Evolutionary conservation across 2,797 vertebrate genomes (phyloP).

Genomic region (Acanthiza pusilla): DNA sequence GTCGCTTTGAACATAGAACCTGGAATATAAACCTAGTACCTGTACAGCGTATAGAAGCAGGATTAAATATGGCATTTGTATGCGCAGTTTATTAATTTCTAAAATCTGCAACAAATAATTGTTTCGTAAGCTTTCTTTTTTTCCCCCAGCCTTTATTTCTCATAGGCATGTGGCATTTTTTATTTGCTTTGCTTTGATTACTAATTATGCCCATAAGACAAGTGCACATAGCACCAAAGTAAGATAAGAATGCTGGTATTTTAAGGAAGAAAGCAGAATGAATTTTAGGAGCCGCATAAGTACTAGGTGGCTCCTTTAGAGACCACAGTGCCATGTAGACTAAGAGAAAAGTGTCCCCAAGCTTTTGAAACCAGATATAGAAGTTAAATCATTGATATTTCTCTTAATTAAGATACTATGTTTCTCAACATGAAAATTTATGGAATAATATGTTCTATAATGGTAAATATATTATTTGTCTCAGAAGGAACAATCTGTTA

Average conservation of each 20-base stretch:
- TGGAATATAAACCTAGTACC: neutral
- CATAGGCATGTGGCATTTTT: neutral
- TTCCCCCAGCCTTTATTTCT: neutral
- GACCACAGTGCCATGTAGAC: neutral
- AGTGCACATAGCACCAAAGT: neutral
- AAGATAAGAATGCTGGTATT: neutral
- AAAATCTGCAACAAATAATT: neutral
- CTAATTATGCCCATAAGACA: neutral
- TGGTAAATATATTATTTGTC: neutral
- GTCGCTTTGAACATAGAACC: neutral
- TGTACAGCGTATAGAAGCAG: neutral
- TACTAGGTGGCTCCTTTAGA: neutral
- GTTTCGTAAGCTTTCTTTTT: neutral
- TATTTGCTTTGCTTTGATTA: neutral
- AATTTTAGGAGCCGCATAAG: neutral
- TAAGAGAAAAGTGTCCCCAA: neutral
- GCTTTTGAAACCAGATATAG: neutral
- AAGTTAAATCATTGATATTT: neutral
- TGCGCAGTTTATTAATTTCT: neutral
- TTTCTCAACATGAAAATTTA: neutral
- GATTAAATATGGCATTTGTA: neutral
- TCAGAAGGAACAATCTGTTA: neutral
- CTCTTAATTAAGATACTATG: neutral
- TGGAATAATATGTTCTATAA: neutral
- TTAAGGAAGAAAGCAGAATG: neutral